Conservation (phyloP, 2,797 vertebrate genomes). For the Ibycter americanus region DNA sequence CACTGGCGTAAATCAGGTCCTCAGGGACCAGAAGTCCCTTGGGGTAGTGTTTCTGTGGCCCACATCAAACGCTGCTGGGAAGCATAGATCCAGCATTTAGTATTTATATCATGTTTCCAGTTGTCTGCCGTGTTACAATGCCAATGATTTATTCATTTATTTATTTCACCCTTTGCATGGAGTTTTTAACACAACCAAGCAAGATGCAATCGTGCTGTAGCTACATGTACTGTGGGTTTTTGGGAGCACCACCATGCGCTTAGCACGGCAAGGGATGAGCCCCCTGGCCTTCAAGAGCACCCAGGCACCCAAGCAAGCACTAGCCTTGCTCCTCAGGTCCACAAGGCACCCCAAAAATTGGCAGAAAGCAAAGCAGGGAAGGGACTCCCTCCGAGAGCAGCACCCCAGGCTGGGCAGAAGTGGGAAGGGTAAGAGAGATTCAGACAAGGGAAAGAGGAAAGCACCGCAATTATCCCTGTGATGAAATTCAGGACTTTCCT, state of each 20-base stretch:
- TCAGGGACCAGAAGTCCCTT: not conserved
- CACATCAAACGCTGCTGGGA: conserved; percentile 57
- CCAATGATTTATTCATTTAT: conserved; percentile 57
- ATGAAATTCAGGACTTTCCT: conserved; percentile 31
- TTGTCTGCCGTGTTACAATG: conserved; percentile 29
- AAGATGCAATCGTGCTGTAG: not conserved
- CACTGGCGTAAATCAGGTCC: conserved; percentile 29
- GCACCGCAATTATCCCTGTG: not conserved
- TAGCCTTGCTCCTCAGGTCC: not conserved
- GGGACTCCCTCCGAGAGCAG: not conserved
- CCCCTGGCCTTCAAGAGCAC: not conserved
- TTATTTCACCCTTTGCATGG: conserved; percentile 5
- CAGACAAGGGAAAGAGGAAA: not conserved
- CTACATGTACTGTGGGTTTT: not conserved
- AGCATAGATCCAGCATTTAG: conserved; percentile 9
- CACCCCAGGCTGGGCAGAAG: not conserved
- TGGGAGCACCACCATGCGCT: not conserved
- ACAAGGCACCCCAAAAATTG: not conserved
- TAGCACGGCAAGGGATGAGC: fast-evolving
- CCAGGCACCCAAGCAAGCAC: not conserved
- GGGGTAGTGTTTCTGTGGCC: conserved; percentile 1
- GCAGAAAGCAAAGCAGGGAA: not conserved
- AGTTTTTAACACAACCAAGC: not conserved
- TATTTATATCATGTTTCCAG: conserved; percentile 50
- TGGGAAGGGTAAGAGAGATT: not conserved